A percentile compares a stretch with the other conserved stretches of the same genome.
Conservation (phyloP, 2,797 vertebrate species). For the Poecilia wingei region DNA sequence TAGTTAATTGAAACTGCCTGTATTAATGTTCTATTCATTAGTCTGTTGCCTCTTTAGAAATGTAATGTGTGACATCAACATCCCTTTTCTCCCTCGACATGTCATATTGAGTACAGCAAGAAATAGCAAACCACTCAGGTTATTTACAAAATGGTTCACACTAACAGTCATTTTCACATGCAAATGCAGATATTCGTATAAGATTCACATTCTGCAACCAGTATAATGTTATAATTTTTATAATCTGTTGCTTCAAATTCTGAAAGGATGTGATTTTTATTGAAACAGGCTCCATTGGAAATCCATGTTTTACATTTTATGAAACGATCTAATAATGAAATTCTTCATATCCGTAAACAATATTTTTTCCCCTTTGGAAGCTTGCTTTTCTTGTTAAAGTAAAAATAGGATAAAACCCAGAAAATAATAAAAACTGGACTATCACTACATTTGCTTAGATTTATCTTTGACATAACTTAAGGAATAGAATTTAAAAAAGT, state of each 20-base stretch:
- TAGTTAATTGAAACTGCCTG: neutral
- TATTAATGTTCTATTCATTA: neutral
- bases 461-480: neutral
- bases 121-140: neutral
- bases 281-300: neutral
- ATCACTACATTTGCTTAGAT: neutral
- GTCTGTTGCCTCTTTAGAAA: neutral
- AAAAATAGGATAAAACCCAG: neutral
- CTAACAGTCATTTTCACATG: neutral
- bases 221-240: neutral
- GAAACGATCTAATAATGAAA: neutral
- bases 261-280: neutral
- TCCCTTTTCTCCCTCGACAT: neutral
- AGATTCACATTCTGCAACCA: neutral
- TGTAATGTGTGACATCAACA: neutral
- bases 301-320: neutral
- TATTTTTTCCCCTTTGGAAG: neutral
- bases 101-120: neutral
- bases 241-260: neutral
- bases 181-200: neutral
- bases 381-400: neutral
- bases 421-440: neutral
- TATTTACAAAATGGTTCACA: neutral
- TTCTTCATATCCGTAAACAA: neutral
- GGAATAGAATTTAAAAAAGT: neutral